phyloP scores from a whole-genome alignment of 2,888 invertebrate genomes.

The Trachelus tabidus region DNA sequence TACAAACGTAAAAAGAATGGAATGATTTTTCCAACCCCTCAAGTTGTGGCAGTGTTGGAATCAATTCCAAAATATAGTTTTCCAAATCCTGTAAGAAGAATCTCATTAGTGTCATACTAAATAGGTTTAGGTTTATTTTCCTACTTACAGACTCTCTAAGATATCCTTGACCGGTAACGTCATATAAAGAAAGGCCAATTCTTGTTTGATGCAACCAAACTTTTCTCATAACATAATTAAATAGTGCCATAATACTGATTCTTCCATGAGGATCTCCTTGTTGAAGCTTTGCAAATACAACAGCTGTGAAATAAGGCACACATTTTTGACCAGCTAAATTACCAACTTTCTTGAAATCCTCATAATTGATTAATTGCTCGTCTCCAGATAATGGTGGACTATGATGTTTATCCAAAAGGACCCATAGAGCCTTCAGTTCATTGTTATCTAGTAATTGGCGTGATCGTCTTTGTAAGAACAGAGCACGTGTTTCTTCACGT shows the following conservation, averaged over 20 bases:
- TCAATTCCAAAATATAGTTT: slow-evolving; percentile 92
- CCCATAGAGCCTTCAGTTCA: slow-evolving; percentile 88
- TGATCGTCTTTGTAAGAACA: slow-evolving; percentile 87
- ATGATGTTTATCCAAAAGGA: slow-evolving; percentile 83
- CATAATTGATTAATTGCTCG: slow-evolving; percentile 87
- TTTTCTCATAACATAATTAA: slow-evolving; percentile 95
- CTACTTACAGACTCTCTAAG: slow-evolving; percentile 80
- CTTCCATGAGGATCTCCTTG: slow-evolving; percentile 88
- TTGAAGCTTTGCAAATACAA: slow-evolving; percentile 88
- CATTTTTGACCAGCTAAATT: slow-evolving; percentile 81
- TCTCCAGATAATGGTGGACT: slow-evolving; percentile 79
- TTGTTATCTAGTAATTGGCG: slow-evolving; percentile 87
- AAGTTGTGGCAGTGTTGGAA: slow-evolving; percentile 90
- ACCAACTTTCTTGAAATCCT: slow-evolving; percentile 84
- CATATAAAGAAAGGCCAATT: slow-evolving; percentile 92
- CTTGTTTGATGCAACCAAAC: slow-evolving; percentile 96
- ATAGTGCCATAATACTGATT: slow-evolving; percentile 88
- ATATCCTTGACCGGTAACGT: slow-evolving; percentile 92
- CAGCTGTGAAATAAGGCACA: slow-evolving; percentile 83
- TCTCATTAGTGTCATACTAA: neutral
- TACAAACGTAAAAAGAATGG: slow-evolving; percentile 95
- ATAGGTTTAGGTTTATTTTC: neutral
- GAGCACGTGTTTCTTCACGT: slow-evolving; percentile 88
- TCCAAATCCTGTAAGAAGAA: slow-evolving; percentile 82
- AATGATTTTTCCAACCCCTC: slow-evolving; percentile 93